A percentile compares a stretch with the other conserved stretches of the same genome.
Evolutionary conservation across 1,140 invertebrate species (phyloP).

Genomic region (Calliphora vicina): DNA sequence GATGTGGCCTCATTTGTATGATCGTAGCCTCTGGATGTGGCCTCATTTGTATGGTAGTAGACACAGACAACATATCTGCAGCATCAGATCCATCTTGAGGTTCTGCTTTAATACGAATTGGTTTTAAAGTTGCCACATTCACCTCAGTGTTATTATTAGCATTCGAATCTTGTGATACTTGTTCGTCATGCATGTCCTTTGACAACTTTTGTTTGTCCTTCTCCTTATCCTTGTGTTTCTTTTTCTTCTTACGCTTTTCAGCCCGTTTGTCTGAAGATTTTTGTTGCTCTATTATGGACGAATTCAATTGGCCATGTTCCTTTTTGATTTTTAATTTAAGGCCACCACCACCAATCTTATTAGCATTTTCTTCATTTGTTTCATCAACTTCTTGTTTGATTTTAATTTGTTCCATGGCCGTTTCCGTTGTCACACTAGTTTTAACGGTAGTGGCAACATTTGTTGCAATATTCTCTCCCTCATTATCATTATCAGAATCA

Average conservation of each 20-base stretch:
- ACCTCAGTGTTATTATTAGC: neutral
- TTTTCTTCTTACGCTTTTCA: conserved; percentile 55
- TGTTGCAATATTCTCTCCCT: neutral
- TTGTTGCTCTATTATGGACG: conserved; percentile 53
- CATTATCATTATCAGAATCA: conserved; percentile 26
- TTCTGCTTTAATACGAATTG: conserved; percentile 50
- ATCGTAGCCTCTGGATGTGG: conserved; percentile 6
- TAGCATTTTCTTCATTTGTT: conserved; percentile 12
- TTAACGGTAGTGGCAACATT: neutral
- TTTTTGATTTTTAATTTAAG: conserved; percentile 60
- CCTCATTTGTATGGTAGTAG: neutral
- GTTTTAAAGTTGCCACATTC: neutral
- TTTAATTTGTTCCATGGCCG: neutral
- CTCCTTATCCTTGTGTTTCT: conserved; percentile 51
- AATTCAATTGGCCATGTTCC: conserved; percentile 58
- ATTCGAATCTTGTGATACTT: conserved; percentile 1
- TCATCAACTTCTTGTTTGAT: conserved; percentile 38
- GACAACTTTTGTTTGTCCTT: conserved; percentile 9
- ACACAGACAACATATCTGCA: neutral
- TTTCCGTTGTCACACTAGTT: conserved; percentile 10
- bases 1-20: neutral
- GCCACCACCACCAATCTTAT: conserved; percentile 38
- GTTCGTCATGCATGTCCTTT: neutral
- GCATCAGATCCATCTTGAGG: conserved; percentile 40
- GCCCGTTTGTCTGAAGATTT: neutral